phyloP scores from a whole-genome alignment of 2,888 invertebrate genomes.

The Meganola albula region DNA sequence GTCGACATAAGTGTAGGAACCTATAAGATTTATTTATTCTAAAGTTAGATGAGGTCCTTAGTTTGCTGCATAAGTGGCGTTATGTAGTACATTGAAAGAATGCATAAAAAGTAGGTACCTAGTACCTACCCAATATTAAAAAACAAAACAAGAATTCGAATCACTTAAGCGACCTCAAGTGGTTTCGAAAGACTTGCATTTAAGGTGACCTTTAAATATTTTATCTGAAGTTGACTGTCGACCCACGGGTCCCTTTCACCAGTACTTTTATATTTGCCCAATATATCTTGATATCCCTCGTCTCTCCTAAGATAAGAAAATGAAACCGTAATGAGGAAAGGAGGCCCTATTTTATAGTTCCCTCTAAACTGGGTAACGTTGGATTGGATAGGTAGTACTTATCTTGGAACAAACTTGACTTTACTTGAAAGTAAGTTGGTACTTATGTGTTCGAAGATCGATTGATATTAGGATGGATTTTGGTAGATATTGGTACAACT shows the following conservation, averaged over 20 bases:
- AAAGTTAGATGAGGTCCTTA: too few species aligned
- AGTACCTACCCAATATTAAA: too few species aligned
- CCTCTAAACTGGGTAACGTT: conserved; percentile 49
- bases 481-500: too few species aligned
- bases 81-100: too few species aligned
- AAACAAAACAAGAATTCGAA: conserved; percentile 57
- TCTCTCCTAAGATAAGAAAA: conserved; percentile 40
- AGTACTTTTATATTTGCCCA: conserved; percentile 56
- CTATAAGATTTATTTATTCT: too few species aligned
- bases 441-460: conserved; percentile 47
- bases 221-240: conserved; percentile 73
- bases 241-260: conserved; percentile 58
- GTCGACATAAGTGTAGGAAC: too few species aligned
- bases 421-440: conserved; percentile 49
- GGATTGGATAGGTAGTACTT: conserved; percentile 60
- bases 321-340: conserved; percentile 40
- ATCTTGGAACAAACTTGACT: conserved; percentile 57
- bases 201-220: conserved; percentile 72
- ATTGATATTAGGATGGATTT: conserved; percentile 39
- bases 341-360: conserved; percentile 49
- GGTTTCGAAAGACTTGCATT: conserved; percentile 43
- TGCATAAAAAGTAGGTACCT: too few species aligned
- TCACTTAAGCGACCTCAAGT: conserved; percentile 48
- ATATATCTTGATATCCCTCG: conserved; percentile 42
- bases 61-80: too few species aligned